Conservation (phyloP, 2,797 vertebrate species). For the Tenualosa thibaudeaui region DNA sequence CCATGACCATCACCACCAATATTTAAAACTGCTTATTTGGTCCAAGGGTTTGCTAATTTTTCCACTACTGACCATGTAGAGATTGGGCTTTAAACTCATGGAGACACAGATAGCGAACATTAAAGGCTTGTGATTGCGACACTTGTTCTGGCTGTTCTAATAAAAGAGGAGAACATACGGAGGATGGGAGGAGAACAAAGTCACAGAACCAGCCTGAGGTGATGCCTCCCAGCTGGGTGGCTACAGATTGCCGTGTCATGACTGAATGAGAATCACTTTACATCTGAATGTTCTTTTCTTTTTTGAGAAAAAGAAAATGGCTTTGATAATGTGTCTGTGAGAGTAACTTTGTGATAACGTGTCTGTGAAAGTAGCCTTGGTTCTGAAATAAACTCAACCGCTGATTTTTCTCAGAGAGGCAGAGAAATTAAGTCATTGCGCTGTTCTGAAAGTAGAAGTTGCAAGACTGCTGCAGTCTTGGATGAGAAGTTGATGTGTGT, state of each 20-base stretch:
- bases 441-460: neutral
- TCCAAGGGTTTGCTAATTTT: neutral
- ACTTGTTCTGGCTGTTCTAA: neutral
- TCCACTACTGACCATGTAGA: neutral
- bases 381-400: neutral
- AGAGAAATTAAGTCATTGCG: neutral
- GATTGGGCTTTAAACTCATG: neutral
- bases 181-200: neutral
- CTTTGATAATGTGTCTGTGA: too few relatives aligned
- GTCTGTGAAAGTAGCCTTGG: neutral
- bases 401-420: neutral
- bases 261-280: conserved; percentile 3
- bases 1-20: neutral
- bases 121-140: neutral
- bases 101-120: neutral
- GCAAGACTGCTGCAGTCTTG: neutral
- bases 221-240: neutral
- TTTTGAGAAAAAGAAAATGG: neutral
- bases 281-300: neutral
- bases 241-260: neutral
- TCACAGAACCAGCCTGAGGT: neutral
- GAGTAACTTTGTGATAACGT: neutral
- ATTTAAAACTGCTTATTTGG: conserved; percentile 12
- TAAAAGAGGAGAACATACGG: conserved; percentile 1
- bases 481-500: neutral